Conservation (phyloP, 35 echinoderm and acorn worm species). For the Apostichopus californicus region DNA sequence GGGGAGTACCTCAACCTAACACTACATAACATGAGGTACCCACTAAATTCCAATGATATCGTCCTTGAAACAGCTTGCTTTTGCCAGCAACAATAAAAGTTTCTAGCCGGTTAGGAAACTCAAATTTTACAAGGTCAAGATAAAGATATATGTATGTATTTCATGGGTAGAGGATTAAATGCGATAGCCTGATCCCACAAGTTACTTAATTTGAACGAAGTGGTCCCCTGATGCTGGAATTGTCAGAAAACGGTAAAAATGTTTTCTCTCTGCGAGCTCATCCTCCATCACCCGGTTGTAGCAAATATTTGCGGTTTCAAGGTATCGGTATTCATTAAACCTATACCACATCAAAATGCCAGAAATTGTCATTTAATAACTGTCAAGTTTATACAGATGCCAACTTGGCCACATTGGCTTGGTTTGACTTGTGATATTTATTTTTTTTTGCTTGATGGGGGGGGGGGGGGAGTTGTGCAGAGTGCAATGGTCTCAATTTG, state of each 20-base stretch:
- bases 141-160: too few species aligned
- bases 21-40: too few species aligned
- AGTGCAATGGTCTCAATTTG: not conserved
- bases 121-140: too few species aligned
- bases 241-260: not conserved
- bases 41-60: too few species aligned
- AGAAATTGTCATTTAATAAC: not conserved
- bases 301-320: not conserved
- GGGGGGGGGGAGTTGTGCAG: too few species aligned
- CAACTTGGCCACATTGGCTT: not conserved
- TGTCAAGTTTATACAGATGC: not conserved
- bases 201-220: not conserved
- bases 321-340: not conserved
- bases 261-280: not conserved
- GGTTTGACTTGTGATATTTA: not conserved
- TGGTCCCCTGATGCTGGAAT: not conserved
- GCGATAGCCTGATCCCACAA: not conserved
- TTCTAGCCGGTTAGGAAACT: too few species aligned
- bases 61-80: too few species aligned
- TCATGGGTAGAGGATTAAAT: not conserved
- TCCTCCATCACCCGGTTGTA: not conserved
- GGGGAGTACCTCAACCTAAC: too few species aligned
- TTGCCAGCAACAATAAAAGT: too few species aligned
- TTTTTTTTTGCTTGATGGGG: not conserved
- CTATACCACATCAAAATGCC: not conserved